These are phyloP conservation scores for Iselma pallidipennis DNA, from an alignment of 2,888 invertebrate genomes.

Conservation along the genomic window DNA sequence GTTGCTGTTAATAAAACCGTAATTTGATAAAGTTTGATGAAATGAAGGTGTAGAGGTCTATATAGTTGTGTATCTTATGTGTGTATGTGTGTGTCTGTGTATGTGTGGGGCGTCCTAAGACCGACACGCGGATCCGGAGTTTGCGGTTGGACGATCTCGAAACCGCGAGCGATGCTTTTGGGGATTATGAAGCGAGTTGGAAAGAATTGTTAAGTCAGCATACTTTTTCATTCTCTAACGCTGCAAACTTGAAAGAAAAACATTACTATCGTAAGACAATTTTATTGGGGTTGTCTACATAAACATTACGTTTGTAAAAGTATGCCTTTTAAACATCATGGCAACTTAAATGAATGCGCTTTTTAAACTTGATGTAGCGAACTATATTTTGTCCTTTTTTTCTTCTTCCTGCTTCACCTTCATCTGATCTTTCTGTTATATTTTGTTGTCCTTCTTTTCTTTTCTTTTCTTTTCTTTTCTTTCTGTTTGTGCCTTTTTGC, in stretches of 20 bases:
- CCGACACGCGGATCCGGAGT: slow-evolving; percentile 28
- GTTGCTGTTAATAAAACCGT: slow-evolving; percentile 22
- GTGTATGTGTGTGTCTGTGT: background rate
- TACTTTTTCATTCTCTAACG: slow-evolving; percentile 43
- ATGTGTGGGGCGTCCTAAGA: slow-evolving; percentile 18
- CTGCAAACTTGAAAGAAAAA: slow-evolving; percentile 40
- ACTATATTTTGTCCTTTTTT: slow-evolving; percentile 13
- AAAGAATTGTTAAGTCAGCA: slow-evolving; percentile 49
- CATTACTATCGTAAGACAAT: slow-evolving; percentile 43
- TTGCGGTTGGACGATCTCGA: slow-evolving; percentile 38
- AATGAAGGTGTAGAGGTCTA: slow-evolving; percentile 15
- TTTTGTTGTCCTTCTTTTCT: background rate
- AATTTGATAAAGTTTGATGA: slow-evolving; percentile 26
- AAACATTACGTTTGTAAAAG: slow-evolving; percentile 36
- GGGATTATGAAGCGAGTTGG: slow-evolving; percentile 47
- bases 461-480: background rate
- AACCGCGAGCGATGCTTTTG: slow-evolving; percentile 43
- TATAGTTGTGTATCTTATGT: background rate
- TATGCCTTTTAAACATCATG: slow-evolving; percentile 37
- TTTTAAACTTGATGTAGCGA: slow-evolving; percentile 36
- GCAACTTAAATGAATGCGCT: slow-evolving; percentile 34
- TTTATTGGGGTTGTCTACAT: slow-evolving; percentile 42
- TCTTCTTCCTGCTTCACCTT: background rate
- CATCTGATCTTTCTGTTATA: too few relatives aligned
- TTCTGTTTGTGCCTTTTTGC: background rate